Evolutionary conservation across 2,888 invertebrate species (phyloP).

Genomic region (Junonia oenone): DNA sequence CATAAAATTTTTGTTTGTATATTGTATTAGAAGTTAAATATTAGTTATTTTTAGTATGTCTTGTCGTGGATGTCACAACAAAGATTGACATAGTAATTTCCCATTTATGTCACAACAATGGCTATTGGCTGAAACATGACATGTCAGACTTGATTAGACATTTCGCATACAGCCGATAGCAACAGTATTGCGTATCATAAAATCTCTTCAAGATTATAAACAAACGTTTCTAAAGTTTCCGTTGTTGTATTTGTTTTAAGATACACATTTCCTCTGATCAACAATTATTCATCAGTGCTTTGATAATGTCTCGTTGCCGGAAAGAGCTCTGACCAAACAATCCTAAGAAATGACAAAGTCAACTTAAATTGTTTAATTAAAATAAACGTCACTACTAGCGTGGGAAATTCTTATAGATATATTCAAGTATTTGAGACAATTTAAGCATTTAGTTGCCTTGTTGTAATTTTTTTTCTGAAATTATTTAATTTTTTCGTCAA

Average conservation of each 20-base stretch:
- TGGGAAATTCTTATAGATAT: slow-evolving; percentile 3
- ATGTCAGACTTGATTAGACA: too few relatives aligned
- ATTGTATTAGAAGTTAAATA: too few relatives aligned
- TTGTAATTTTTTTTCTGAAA: neutral
- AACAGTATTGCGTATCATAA: neutral
- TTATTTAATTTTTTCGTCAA: too few relatives aligned
- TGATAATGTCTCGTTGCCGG: slow-evolving; percentile 3
- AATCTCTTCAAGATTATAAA: neutral
- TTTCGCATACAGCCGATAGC: too few relatives aligned
- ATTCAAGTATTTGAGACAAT: neutral
- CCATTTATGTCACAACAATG: too few relatives aligned
- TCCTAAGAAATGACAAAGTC: neutral
- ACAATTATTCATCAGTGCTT: slow-evolving; percentile 2
- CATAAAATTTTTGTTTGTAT: too few relatives aligned
- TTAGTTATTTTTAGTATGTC: too few relatives aligned
- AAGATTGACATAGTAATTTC: too few relatives aligned
- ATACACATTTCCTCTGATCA: slow-evolving; percentile 8
- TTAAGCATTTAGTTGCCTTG: neutral
- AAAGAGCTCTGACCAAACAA: slow-evolving; percentile 2
- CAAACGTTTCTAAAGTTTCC: neutral
- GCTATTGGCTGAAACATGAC: too few relatives aligned
- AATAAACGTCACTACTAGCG: slow-evolving; percentile 4
- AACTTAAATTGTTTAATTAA: neutral
- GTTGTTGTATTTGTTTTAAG: slow-evolving; percentile 2
- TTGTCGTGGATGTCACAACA: too few relatives aligned